A percentile compares a stretch with the other conserved stretches of the same genome.
phyloP scores from a whole-genome alignment of 2,797 vertebrate species.

The Synaphobranchus kaupii region DNA sequence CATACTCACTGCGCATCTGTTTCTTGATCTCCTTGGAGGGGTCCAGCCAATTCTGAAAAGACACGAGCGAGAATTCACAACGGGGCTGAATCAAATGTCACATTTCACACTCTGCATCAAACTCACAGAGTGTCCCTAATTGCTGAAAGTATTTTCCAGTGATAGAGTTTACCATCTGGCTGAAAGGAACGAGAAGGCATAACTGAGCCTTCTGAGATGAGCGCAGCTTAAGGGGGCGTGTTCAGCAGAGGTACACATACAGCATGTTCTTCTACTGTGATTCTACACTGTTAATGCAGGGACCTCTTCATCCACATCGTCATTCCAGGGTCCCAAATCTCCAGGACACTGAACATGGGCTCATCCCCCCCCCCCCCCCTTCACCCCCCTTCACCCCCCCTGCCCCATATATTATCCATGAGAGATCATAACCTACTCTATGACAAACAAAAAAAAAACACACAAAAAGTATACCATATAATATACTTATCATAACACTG shows the following conservation, averaged over 20 bases:
- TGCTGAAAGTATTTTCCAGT: constrained; percentile 55
- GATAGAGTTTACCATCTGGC: constrained; percentile 61
- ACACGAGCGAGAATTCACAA: constrained; percentile 62
- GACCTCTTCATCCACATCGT: constrained; percentile 36
- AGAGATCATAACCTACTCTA: constrained; percentile 36
- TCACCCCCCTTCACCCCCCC: constrained; percentile 12
- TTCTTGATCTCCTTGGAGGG: constrained; percentile 99
- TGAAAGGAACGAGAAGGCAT: constrained; percentile 47
- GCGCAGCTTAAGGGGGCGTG: constrained; percentile 39
- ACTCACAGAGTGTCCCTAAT: constrained; percentile 48
- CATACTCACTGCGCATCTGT: constrained; percentile 94
- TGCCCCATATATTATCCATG: constrained; percentile 27
- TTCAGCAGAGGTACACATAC: constrained; percentile 56
- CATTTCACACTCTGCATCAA: constrained; percentile 44
- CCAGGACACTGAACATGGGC: constrained; percentile 21
- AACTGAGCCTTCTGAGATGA: constrained; percentile 42
- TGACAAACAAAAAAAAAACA: constrained; percentile 23
- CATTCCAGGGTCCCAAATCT: constrained; percentile 28
- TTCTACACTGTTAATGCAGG: constrained; percentile 39
- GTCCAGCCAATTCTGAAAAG: constrained; percentile 95
- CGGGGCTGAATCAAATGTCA: constrained; percentile 43
- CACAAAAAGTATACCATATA: not conserved
- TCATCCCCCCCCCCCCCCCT: not conserved
- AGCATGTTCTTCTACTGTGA: constrained; percentile 50
- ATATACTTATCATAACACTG: not conserved